Evolutionary conservation across 2,888 invertebrate genomes (phyloP), one percentile per base, ranked within the genome.

Genomic region (Rugalucina vietnamica): DNA sequence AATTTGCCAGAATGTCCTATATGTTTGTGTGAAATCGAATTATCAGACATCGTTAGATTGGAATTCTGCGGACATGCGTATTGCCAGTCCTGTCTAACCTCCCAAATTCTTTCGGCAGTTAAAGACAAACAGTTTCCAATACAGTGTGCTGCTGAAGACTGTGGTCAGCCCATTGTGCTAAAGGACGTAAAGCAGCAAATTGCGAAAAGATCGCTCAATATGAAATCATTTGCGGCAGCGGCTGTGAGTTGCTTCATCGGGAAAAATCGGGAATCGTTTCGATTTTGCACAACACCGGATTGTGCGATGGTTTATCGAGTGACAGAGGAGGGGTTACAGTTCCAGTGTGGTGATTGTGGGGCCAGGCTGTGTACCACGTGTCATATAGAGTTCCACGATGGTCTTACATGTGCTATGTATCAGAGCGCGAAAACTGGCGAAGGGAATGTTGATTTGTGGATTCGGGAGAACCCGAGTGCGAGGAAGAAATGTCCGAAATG

Each of bases 31-130:
- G 89, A 90, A 14, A 84, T 93, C 2, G 91, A 92, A 4, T 75
- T 76, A 12, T 60, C 60, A 0, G 89, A 91, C 14, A 76, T 92
- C 21, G 91, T 90, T 74, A 86, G 93, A 14, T 82, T 93, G n/a
- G 93, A 94, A 70, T 85, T 79, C 14, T 94, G 94, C 82, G 93
- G 93, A 0, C 94, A 94, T 85, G 85, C 91, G 3, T 94, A 93
- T 76, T 94, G 94, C 79, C 78, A 71, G 3, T 85, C 85, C 3
- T 94, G 94, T 78, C 43, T 92, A 10, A 84, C 84, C 18, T 72
- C 71, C 10, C 90, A 89, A 74, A 54, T 93, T 0, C 57, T 84
- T 14, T 85, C 85, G n/a, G 86, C 87, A 12, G 79, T 91, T 10
- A 69, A 81, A 10, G 83, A 85, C 70, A 90, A 87, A 69, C 85